Percentiles rank a stretch among this genome's conserved stretches.
phyloP scores from a whole-genome alignment of 2,797 vertebrate genomes.

The Myioborus miniatus region DNA sequence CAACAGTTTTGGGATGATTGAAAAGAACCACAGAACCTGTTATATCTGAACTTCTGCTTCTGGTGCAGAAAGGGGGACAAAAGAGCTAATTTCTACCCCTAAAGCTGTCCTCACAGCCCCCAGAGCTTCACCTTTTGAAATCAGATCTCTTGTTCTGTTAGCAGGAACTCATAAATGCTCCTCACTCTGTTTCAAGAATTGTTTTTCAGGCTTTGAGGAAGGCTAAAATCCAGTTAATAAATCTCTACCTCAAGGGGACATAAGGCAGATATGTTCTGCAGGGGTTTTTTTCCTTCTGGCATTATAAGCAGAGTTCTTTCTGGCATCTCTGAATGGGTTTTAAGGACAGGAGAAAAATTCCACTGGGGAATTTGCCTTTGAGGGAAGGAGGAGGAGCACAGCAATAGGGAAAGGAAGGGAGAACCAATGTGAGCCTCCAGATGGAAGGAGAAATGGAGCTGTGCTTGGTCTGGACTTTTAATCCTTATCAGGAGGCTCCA shows the following conservation, averaged over 20 bases:
- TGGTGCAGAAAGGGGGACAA: background rate
- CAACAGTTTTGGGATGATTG: background rate
- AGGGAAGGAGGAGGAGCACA: background rate
- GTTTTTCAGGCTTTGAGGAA: background rate
- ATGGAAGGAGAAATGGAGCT: fast-evolving
- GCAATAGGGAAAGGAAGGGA: background rate
- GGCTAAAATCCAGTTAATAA: background rate
- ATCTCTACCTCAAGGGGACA: background rate
- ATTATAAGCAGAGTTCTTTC: background rate
- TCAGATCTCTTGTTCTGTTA: background rate
- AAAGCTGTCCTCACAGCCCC: background rate
- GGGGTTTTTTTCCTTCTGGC: background rate
- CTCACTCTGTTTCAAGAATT: background rate
- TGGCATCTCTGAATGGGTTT: background rate
- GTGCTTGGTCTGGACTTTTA: background rate
- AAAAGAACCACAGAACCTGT: background rate
- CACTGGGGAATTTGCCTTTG: background rate
- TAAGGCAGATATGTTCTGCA: background rate
- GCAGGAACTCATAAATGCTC: background rate
- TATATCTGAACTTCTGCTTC: background rate
- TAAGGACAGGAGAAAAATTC: background rate
- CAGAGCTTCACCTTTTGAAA: background rate
- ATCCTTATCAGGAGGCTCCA: background rate
- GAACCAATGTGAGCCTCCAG: background rate
- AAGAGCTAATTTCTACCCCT: background rate